phyloP scores from a whole-genome alignment of 2,113 vertebrate species.

The Elephas maximus region DNA sequence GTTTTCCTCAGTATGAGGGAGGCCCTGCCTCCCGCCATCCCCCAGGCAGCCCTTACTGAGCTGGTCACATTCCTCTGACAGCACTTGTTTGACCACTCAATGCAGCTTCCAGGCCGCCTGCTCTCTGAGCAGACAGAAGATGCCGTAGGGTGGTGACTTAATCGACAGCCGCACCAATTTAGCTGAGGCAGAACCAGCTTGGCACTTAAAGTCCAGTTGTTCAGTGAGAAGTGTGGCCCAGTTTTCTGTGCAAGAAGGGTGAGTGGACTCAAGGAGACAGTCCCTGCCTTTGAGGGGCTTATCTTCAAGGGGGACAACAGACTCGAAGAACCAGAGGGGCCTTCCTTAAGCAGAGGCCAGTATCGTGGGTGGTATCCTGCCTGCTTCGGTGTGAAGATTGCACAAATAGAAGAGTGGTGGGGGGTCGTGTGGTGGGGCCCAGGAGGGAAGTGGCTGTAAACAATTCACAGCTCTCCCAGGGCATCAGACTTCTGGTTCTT shows the following conservation, averaged over 20 bases:
- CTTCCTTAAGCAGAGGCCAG: neutral
- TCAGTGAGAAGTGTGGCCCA: fast-evolving
- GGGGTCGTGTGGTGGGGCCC: fast-evolving
- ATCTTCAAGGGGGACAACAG: neutral
- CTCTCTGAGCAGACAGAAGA: neutral
- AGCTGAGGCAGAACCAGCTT: neutral
- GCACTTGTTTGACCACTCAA: neutral
- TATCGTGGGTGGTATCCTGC: neutral
- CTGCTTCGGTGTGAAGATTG: neutral
- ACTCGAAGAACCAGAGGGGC: no score
- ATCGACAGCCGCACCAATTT: fast-evolving
- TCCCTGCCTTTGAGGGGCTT: fast-evolving
- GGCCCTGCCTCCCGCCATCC: neutral
- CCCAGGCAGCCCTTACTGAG: neutral
- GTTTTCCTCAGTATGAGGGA: slow-evolving; percentile 47
- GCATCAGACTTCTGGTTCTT: neutral
- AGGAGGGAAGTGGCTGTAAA: neutral
- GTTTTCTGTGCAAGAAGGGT: neutral
- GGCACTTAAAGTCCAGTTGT: neutral
- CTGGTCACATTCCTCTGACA: slow-evolving; percentile 6
- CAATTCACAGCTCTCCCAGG: neutral
- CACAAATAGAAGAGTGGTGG: neutral
- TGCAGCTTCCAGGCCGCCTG: slow-evolving; percentile 16
- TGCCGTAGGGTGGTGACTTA: neutral
- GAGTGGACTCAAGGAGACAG: neutral